Evolutionary conservation across 2,113 vertebrate species (phyloP).

Genomic region (Etia nguti): DNA sequence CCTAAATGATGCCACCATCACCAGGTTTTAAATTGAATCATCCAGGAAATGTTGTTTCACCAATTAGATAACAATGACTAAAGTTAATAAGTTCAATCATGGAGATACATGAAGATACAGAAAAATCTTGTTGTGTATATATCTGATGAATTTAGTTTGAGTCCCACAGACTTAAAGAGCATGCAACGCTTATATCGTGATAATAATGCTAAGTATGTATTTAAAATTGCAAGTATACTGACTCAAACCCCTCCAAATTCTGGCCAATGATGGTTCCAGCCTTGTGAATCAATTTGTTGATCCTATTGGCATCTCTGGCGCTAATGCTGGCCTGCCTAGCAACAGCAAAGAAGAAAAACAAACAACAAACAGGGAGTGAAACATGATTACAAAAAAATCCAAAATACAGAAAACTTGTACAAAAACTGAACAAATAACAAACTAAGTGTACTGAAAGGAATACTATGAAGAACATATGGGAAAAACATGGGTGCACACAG

Average conservation of each 20-base stretch:
- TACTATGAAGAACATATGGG: not conserved
- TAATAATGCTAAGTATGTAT: not conserved
- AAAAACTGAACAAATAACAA: not conserved
- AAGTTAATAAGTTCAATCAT: not conserved
- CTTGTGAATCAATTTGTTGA: not conserved
- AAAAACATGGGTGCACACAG: not conserved
- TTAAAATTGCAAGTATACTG: not conserved
- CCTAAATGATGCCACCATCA: not conserved
- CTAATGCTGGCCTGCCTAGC: not conserved
- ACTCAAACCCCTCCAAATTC: not conserved
- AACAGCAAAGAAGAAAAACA: not conserved
- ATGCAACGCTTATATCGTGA: not conserved
- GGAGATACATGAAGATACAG: not conserved
- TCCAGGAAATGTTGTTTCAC: not conserved
- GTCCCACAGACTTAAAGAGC: not conserved
- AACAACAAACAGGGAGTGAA: not conserved
- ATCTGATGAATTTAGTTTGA: not conserved
- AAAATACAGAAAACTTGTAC: not conserved
- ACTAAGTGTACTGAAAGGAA: not conserved
- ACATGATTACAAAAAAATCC: not conserved
- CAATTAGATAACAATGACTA: not conserved
- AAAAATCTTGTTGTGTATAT: not conserved
- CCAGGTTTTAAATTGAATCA: conserved; percentile 2
- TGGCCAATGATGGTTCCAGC: not conserved
- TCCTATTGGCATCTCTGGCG: not conserved